Evolutionary conservation across 2,113 vertebrate species (phyloP), one percentile per base, ranked within the genome.

Genomic region (Carassius auratus): DNA sequence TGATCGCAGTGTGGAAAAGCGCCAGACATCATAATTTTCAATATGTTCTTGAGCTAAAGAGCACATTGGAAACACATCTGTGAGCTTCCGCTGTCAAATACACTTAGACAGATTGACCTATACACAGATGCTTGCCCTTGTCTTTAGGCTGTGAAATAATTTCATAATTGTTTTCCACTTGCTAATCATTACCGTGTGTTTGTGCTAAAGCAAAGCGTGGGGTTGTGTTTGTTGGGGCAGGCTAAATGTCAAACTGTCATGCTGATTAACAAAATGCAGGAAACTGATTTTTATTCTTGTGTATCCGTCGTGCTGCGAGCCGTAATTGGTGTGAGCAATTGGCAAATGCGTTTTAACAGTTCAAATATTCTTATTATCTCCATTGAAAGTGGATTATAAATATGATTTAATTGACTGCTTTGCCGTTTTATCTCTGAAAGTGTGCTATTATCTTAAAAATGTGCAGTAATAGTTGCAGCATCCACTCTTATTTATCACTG

Each of bases 231-330:
- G 81, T 26, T 57, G 52, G 52, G 68, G 69, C 26, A 52, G 69
- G 57, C 38, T 48, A 81, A 73, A 86, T 81, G 77, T 81, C 38
- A 81, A 61, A 62, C 42, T 55, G 55, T 81, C 84, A 81, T 21
- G 42, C 26, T 62, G 23, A 81, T 75, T 81, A 36, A 52, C 61
- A 50, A 38, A 52, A 69, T 73, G 36, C 23, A 57, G 15, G 23
- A 68, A 78, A 81, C 15, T 66, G 38, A 73, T 81, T 74, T 55
- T n/a, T 81, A 48, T 71, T 33, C 36, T 74, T 3, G 0, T 74
- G 26, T 26, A 81, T 75, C 64, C 3, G 23, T 23, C 3, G 21
- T 45, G n/a, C 59, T 80, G 12, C 13, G 7, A 80, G 59, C 14
- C 13, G 14, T 66, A 81, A 68, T 81, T 81, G 62, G 79, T 81